Conservation (phyloP, 2,113 vertebrate genomes). For the Embiotoca jacksoni region DNA sequence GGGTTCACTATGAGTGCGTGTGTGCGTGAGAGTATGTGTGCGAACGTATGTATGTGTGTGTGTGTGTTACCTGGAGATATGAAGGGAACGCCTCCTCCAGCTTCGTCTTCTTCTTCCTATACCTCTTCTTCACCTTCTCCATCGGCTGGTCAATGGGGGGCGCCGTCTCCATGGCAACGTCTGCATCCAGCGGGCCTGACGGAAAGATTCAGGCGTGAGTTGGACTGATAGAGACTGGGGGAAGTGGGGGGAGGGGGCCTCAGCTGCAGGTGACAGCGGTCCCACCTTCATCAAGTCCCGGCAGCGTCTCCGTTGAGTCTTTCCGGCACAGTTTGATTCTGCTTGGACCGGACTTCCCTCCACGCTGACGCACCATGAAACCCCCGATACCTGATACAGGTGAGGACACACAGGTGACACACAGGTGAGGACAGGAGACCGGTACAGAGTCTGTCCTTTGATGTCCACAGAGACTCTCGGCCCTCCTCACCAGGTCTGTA, state of each 20-base stretch:
- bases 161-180: conserved; percentile 84
- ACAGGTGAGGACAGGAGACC: not conserved
- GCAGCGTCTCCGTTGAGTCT: conserved; percentile 87
- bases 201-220: too few relatives aligned
- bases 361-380: conserved; percentile 98
- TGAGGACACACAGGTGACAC: not conserved
- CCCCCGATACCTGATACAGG: conserved; percentile 92
- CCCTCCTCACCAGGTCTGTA: conserved; percentile 91
- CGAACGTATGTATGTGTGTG: not conserved
- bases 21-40: not conserved
- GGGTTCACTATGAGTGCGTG: not conserved
- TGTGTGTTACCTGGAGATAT: conserved; percentile 91
- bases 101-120: conserved; percentile 97
- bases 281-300: conserved; percentile 89
- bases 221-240: too few relatives aligned
- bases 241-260: not conserved
- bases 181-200: conserved; percentile 84
- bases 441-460: not conserved
- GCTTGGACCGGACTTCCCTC: conserved; percentile 91
- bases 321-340: conserved; percentile 90
- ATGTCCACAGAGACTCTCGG: not conserved
- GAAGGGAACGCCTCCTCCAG: conserved; percentile 96
- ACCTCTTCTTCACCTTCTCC: conserved; percentile 97
- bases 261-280: not conserved
- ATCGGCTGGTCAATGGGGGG: conserved; percentile 81